Percentiles rank a stretch among this genome's conserved stretches.
Evolutionary conservation across 2,113 vertebrate species (phyloP).

Genomic region (Bubalus kerabau): DNA sequence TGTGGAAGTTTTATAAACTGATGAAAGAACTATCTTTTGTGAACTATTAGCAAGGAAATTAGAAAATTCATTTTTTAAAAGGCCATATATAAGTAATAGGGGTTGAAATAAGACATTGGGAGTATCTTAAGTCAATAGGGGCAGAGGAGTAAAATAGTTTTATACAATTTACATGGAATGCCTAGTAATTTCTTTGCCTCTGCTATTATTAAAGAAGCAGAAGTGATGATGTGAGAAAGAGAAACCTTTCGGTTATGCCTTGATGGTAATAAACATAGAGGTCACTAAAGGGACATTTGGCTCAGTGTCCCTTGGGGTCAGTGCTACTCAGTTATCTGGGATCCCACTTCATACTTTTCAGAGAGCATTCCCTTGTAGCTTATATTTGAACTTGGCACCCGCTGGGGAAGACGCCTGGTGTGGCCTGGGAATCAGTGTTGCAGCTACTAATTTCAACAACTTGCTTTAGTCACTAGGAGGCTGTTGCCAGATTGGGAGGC

Average conservation of each 20-base stretch:
- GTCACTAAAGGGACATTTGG: not conserved
- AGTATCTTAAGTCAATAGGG: not conserved
- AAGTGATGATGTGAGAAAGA: not conserved
- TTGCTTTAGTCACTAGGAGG: not conserved
- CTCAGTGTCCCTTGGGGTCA: not conserved
- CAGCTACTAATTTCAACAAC: conserved; percentile 30
- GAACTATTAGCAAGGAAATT: not conserved
- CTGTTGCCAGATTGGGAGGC: not conserved
- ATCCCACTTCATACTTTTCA: not conserved
- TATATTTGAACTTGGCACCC: conserved; percentile 12
- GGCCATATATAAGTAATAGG: not conserved
- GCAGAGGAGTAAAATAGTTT: not conserved
- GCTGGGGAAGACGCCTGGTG: not conserved
- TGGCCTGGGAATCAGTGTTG: not conserved
- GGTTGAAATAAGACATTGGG: not conserved
- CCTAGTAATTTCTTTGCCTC: not conserved
- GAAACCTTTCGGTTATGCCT: not conserved
- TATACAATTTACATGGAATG: not conserved
- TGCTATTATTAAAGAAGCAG: not conserved
- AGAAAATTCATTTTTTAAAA: not conserved
- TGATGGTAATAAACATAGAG: not conserved
- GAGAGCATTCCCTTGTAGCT: not conserved
- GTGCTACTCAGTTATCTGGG: not conserved
- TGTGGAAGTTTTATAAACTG: not conserved
- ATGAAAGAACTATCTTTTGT: not conserved